Evolutionary conservation across 2,113 vertebrate species (phyloP).

Genomic region (Cynopterus brachyotis): DNA sequence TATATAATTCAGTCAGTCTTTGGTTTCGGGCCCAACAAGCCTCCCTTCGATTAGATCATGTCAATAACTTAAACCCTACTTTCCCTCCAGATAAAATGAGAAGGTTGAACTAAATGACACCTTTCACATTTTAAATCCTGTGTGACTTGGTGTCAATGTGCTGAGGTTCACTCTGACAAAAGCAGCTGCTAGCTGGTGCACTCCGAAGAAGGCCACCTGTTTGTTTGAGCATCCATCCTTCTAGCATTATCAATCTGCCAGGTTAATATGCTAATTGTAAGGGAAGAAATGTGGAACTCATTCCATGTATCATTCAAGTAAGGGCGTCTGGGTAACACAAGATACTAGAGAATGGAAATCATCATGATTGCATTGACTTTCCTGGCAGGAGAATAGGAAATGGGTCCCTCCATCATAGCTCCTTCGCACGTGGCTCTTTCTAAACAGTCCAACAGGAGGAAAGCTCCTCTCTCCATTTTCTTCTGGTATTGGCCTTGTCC

Average conservation of each 20-base stretch:
- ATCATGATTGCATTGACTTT: slow-evolving; percentile 67
- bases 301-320: slow-evolving; percentile 77
- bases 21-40: neutral
- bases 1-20: neutral
- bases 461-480: slow-evolving; percentile 72
- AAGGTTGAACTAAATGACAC: neutral
- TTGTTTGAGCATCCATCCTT: slow-evolving; percentile 74
- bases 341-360: slow-evolving; percentile 73
- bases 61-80: neutral
- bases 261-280: slow-evolving; percentile 84
- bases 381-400: neutral
- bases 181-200: neutral
- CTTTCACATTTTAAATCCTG: neutral
- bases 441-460: slow-evolving; percentile 70
- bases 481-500: slow-evolving; percentile 58
- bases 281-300: slow-evolving; percentile 82
- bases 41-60: neutral
- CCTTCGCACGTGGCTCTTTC: slow-evolving; percentile 77
- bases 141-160: neutral
- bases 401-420: slow-evolving; percentile 60
- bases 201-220: neutral
- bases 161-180: neutral
- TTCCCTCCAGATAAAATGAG: neutral
- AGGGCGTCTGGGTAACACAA: slow-evolving; percentile 77
- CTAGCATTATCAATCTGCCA: slow-evolving; percentile 77